Conservation (phyloP, 1,140 invertebrate species). For the Pissodes strobi region DNA sequence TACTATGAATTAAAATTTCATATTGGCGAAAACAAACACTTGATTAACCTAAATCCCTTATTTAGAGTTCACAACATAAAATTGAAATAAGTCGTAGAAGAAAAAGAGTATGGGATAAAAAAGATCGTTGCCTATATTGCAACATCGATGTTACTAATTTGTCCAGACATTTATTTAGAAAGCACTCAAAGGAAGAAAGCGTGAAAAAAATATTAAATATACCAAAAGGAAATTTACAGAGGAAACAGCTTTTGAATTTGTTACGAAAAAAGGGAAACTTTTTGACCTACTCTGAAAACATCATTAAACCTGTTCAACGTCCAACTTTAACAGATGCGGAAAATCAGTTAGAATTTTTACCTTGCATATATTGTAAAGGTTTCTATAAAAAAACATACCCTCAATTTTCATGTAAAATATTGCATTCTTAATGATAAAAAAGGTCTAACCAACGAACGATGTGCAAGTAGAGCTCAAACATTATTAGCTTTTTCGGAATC, state of each 20-base stretch:
- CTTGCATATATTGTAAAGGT: slow-evolving; percentile 23
- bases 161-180: slow-evolving; percentile 27
- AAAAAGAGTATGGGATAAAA: slow-evolving; percentile 26
- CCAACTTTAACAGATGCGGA: slow-evolving; percentile 3
- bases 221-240: slow-evolving; percentile 15
- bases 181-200: slow-evolving; percentile 19
- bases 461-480: slow-evolving; percentile 24
- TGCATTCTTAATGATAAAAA: not conserved
- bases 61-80: no score
- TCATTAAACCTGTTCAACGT: slow-evolving; percentile 23
- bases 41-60: no score
- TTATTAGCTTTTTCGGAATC: slow-evolving; percentile 21
- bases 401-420: slow-evolving; percentile 7
- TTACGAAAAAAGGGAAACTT: slow-evolving; percentile 29
- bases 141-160: slow-evolving; percentile 26
- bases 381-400: slow-evolving; percentile 13
- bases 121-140: slow-evolving; percentile 28
- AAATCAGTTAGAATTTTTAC: slow-evolving; percentile 8
- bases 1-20: no score
- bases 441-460: not conserved
- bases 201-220: slow-evolving; percentile 21
- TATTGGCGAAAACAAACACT: no score
- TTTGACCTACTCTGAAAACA: slow-evolving; percentile 8
- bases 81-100: slow-evolving; percentile 11
- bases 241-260: slow-evolving; percentile 23